Percentiles rank a stretch among this genome's conserved stretches.
These are phyloP conservation scores for Lasioglossum zephyrum DNA, from an alignment of 2,888 invertebrate genomes.

Conservation along the genomic window DNA sequence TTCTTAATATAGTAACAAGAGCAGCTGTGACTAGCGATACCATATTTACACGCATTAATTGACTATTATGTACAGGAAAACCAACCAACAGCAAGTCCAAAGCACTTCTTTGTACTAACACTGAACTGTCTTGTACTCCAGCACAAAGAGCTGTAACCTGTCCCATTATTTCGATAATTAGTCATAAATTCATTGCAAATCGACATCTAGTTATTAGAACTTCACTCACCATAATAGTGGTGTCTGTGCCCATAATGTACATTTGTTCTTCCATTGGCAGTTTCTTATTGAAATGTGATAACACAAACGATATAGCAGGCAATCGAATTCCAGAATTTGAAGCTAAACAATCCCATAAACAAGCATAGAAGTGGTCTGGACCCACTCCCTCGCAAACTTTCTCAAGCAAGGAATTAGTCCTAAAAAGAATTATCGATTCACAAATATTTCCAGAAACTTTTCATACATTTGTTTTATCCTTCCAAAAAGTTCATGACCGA, in stretches of 20 bases:
- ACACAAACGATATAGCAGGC: conserved; percentile 92
- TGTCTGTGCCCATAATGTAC: conserved; percentile 93
- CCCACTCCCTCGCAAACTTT: conserved; percentile 92
- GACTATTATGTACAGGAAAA: conserved; percentile 93
- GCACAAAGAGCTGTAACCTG: conserved; percentile 91
- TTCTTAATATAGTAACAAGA: conserved; percentile 90
- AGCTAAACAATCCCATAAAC: conserved; percentile 94
- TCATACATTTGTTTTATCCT: not conserved
- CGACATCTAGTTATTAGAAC: not conserved
- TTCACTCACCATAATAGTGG: conserved; percentile 90
- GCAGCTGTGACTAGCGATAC: conserved; percentile 90
- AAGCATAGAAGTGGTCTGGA: conserved; percentile 92
- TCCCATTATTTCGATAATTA: conserved; percentile 48
- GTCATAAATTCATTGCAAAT: conserved; percentile 1
- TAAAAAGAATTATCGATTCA: conserved; percentile 74
- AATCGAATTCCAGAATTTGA: conserved; percentile 92
- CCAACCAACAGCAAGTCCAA: conserved; percentile 93
- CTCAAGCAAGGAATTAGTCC: conserved; percentile 88
- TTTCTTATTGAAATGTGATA: conserved; percentile 92
- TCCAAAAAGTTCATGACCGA: not conserved
- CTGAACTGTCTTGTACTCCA: conserved; percentile 91
- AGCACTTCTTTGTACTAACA: conserved; percentile 93
- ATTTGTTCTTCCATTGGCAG: conserved; percentile 92
- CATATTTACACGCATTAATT: conserved; percentile 89
- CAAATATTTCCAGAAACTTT: not conserved